Conservation (phyloP, 2,888 invertebrate species). For the Machimus atricapillus region DNA sequence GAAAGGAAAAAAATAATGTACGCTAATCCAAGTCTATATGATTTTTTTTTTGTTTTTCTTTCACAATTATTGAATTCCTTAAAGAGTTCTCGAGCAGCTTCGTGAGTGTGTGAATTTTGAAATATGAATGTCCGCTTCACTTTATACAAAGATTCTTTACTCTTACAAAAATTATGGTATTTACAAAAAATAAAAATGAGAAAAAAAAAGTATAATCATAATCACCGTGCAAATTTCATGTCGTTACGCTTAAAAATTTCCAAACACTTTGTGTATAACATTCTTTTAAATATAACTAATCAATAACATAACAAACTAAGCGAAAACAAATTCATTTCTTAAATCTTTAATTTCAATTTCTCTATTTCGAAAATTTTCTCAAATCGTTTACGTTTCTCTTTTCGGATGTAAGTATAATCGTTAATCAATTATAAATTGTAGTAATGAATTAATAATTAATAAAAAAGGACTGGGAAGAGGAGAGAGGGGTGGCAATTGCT, state of each 20-base stretch:
- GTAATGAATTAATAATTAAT: not conserved
- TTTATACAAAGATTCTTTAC: not conserved
- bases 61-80: slow-evolving; percentile 27
- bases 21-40: slow-evolving; percentile 23
- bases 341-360: slow-evolving; percentile 14
- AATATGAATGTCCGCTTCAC: not conserved
- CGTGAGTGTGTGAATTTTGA: not conserved
- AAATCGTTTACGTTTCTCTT: not conserved
- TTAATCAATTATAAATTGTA: not conserved
- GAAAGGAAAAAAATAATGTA: not conserved
- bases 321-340: slow-evolving; percentile 31
- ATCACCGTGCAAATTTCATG: not conserved
- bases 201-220: not conserved
- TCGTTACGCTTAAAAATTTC: slow-evolving; percentile 27
- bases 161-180: slow-evolving; percentile 22
- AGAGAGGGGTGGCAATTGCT: not conserved
- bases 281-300: slow-evolving; percentile 39
- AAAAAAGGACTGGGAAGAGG: not conserved
- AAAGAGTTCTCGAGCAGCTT: slow-evolving; percentile 42
- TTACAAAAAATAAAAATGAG: not conserved
- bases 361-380: slow-evolving; percentile 23
- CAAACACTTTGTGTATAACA: slow-evolving; percentile 41
- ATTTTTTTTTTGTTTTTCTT: not conserved
- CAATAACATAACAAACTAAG: slow-evolving; percentile 39
- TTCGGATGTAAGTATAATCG: not conserved